Conservation (phyloP, 2,888 invertebrate genomes). For the Lysandra coridon region DNA sequence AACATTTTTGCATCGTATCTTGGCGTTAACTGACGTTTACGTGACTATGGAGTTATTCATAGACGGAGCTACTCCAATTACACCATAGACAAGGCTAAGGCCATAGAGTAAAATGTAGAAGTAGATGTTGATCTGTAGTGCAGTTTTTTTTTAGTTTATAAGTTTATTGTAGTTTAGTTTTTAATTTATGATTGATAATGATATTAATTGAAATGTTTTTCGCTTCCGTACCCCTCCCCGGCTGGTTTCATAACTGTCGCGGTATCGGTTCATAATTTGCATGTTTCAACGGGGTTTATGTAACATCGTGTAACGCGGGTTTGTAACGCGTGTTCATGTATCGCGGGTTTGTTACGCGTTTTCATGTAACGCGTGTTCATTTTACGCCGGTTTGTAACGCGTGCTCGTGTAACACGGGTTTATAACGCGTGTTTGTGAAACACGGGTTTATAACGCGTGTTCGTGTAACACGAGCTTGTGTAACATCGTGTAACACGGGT, state of each 20-base stretch:
- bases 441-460: neutral
- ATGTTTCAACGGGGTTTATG: conserved; percentile 50
- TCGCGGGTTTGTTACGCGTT: conserved; percentile 40
- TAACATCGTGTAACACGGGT: conserved; percentile 33
- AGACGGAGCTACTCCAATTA: neutral
- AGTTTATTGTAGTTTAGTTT: neutral
- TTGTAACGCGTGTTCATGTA: conserved; percentile 32
- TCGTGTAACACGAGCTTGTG: conserved; percentile 38
- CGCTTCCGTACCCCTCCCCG: conserved; percentile 54
- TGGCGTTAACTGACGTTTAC: neutral
- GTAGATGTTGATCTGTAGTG: neutral
- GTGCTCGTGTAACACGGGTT: conserved; percentile 39
- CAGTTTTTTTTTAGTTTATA: neutral
- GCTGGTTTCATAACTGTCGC: conserved; percentile 69
- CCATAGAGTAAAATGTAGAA: conserved; percentile 11
- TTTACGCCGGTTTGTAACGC: neutral
- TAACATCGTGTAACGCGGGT: conserved; percentile 35
- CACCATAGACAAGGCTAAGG: neutral
- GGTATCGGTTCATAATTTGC: conserved; percentile 41
- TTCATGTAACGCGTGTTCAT: conserved; percentile 31
- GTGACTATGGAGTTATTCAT: neutral
- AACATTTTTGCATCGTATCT: neutral
- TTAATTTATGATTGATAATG: neutral
- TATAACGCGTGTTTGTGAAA: conserved; percentile 39
- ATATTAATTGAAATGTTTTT: conserved; percentile 40